Base-by-base conservation (phyloP, 1,140 invertebrate species). In the Atta colombica region DNA sequence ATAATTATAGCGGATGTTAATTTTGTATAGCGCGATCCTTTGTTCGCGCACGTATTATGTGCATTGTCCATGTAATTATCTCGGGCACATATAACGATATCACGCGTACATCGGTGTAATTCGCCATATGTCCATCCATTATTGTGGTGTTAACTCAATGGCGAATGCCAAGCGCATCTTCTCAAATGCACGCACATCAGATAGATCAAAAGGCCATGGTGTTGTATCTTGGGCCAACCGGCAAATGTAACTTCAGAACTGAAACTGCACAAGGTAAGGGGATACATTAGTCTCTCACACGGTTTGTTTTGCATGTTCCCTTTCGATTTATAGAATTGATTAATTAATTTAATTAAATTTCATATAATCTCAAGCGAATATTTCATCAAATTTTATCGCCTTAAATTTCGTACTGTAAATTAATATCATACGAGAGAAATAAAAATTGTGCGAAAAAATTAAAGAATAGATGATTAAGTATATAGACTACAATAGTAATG, bases 141-240 rank as follows among this genome's bases (percentile, higher is more conserved):
- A 72, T 81, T 81, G 78, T 53, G 16, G 18, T 81, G 78, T 81
- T 71, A 81, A 81, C 66, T 71, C 51, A 66, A 81, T 61, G 35
- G 66, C 53, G 16, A 58, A 81, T 81, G 21, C 66, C 78, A 71
- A 45, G 78, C 78, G 78, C 49, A 31, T 71, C 78, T 58, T 81
- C 78, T 81, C 78, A 72, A 71, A 81, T 72, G 78, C 77, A 51
- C 63, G 77, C 49, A 39, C 68, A 45, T 81, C 66, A 49, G 78
- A 45, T 81, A 81, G 78, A 81, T 81, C 78, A 72, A 81, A 81
- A 81, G 78, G 51, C 31, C 51, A 2, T 18, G 51, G 2, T 58
- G n/a, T 35, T 69, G 60, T 66, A 31, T 71, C 65, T 81, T 31
- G 31, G 21, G 45, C 5, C 31, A 28, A 58, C 5, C 16, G 5